Evolutionary conservation across 2,113 vertebrate species (phyloP).

Genomic region (Orycteropus afer): DNA sequence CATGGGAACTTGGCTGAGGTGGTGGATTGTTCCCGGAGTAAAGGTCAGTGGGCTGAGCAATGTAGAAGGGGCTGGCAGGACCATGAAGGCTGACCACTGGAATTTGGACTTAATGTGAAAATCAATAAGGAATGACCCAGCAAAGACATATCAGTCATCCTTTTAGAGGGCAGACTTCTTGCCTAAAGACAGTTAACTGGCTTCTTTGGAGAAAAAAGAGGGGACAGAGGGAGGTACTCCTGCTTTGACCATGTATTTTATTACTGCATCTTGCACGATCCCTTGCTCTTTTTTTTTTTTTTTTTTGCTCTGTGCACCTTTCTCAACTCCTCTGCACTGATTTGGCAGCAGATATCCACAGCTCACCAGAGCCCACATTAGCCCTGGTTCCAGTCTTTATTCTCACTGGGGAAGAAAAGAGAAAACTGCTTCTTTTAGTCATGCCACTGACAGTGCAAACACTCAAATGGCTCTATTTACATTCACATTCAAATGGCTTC

Average conservation of each 20-base stretch:
- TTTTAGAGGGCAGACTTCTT: not conserved
- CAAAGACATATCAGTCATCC: not conserved
- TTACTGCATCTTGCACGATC: not conserved
- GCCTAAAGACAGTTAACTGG: not conserved
- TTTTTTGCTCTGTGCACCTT: too few relatives aligned
- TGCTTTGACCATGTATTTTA: fast-evolving
- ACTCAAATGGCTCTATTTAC: too few relatives aligned
- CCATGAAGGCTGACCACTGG: not conserved
- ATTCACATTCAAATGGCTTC: not conserved
- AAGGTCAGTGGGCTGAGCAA: not conserved
- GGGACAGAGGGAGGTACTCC: not conserved
- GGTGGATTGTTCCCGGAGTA: too few relatives aligned
- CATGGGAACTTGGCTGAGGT: fast-evolving
- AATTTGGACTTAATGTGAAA: not conserved
- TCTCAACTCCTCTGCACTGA: not conserved
- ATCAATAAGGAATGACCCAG: not conserved
- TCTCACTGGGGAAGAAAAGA: not conserved
- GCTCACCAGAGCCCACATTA: not conserved
- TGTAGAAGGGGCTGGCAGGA: not conserved
- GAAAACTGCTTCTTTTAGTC: not conserved
- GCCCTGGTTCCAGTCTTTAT: not conserved
- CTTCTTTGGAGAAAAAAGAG: not conserved
- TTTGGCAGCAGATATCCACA: not conserved
- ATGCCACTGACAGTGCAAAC: not conserved
- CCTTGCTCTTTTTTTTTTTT: not conserved